Evolutionary conservation across 2,888 invertebrate species (phyloP).

Genomic region (Rhingia campestris): DNA sequence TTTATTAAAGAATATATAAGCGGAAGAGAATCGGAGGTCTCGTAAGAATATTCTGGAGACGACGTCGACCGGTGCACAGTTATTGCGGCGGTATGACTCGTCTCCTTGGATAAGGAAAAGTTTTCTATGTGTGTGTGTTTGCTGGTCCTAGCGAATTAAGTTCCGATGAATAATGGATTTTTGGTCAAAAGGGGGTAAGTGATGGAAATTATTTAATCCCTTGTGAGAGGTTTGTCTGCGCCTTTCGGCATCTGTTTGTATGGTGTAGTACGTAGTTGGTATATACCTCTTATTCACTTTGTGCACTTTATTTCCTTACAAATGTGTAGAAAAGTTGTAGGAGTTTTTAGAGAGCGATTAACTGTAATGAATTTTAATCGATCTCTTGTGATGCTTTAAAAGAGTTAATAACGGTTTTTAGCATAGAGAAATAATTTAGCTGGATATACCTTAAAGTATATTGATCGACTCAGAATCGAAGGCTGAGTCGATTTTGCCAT

Average conservation of each 20-base stretch:
- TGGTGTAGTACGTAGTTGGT: background rate
- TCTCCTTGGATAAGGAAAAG: constrained; percentile 9
- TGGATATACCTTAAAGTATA: too few species aligned
- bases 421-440: too few species aligned
- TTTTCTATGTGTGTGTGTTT: constrained; percentile 13
- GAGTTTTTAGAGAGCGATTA: too few species aligned
- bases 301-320: background rate
- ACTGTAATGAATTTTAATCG: too few species aligned
- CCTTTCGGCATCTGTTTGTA: background rate
- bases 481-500: too few species aligned
- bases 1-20: constrained; percentile 60
- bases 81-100: constrained; percentile 33
- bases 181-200: constrained; percentile 61
- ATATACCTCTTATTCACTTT: constrained; percentile 3
- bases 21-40: constrained; percentile 25
- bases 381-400: too few species aligned
- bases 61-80: constrained; percentile 7
- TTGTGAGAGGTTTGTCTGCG: constrained; percentile 42
- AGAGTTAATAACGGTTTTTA: too few species aligned
- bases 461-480: too few species aligned
- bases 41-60: constrained; percentile 48
- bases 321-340: too few species aligned
- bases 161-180: constrained; percentile 68
- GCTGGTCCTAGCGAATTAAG: constrained; percentile 39
- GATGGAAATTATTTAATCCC: constrained; percentile 60